Percentiles rank a stretch among this genome's conserved stretches.
phyloP scores from a whole-genome alignment of 2,113 vertebrate genomes.

The Sardina pilchardus region DNA sequence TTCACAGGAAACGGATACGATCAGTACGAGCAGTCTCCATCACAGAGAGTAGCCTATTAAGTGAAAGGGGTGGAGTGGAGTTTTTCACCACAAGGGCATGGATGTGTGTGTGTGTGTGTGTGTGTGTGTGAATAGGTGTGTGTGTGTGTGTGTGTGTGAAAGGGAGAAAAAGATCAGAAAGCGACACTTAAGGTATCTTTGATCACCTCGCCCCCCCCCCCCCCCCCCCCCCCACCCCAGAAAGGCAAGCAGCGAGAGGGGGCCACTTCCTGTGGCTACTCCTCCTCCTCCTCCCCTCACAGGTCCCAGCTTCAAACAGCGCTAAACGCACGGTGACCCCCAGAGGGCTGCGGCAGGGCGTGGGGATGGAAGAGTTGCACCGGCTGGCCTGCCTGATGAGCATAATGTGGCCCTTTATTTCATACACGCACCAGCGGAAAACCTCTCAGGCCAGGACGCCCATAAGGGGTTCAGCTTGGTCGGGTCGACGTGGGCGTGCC shows the following conservation, averaged over 20 bases:
- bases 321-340: constrained; percentile 47
- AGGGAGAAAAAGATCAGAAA: neutral
- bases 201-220: neutral
- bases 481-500: neutral
- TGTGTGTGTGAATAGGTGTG: neutral
- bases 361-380: constrained; percentile 50
- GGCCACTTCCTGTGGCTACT: neutral
- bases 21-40: neutral
- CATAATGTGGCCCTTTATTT: constrained; percentile 50
- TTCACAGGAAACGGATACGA: neutral
- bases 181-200: neutral
- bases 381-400: constrained; percentile 10
- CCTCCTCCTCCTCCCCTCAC: neutral
- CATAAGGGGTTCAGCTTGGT: neutral
- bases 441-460: neutral
- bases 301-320: constrained; percentile 50
- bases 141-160: neutral
- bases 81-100: neutral
- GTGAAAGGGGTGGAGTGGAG: neutral
- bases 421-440: constrained; percentile 6
- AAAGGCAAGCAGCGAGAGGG: neutral
- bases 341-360: constrained; percentile 46
- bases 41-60: neutral
- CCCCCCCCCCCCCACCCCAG: neutral
- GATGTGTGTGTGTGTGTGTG: neutral